Base-by-base conservation (phyloP, 2,113 vertebrate genomes). In the Tor tambroides region DNA sequence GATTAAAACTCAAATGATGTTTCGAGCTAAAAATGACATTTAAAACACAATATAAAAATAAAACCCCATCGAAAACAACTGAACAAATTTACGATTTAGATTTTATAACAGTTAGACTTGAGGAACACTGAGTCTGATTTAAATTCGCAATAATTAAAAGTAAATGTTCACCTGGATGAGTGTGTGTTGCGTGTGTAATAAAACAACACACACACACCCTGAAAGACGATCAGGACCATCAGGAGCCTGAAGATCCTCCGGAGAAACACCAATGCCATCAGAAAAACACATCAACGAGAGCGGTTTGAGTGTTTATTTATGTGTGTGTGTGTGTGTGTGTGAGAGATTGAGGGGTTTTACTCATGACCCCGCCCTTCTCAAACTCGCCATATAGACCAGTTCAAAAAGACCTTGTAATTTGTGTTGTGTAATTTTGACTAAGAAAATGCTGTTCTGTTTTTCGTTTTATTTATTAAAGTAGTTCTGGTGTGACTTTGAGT, bases 191-290 rank as follows among this genome's bases (percentile, higher is more conserved):
- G 2, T 71, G 19, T 81, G 80, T 30, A 46, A 61, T 28, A 71
- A 63, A 78, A 32, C 15, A 83, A 4, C 41, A 83, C 17, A 71
- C 63, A 71, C 41, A 83, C 41, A 23, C 41, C 15, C 26, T 83
- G 80, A n/a, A 28, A 32, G 63, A 83, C 12, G 26, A 83, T 10
- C 41, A 83, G 3, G 26, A 35, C 63, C 61, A 35, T 5, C 28
- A 71, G 46, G 17, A 83, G 19, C 6, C 11, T n/a, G 43, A n/a
- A n/a, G 63, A 35, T 1, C 59, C 59, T 2, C 17, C 1, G 43
- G 2, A 71, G 41, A 19, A 51, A 30, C 7, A 1, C 17, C 28
- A 12, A 30, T 9, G n/a, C 41, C 75, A 46, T 77, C 23, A 72
- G 69, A 49, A 1, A 19, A 2, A 49, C 38, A 19, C 1, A 5